phyloP scores from a whole-genome alignment of 2,797 vertebrate species.

The Harpagifer antarcticus region DNA sequence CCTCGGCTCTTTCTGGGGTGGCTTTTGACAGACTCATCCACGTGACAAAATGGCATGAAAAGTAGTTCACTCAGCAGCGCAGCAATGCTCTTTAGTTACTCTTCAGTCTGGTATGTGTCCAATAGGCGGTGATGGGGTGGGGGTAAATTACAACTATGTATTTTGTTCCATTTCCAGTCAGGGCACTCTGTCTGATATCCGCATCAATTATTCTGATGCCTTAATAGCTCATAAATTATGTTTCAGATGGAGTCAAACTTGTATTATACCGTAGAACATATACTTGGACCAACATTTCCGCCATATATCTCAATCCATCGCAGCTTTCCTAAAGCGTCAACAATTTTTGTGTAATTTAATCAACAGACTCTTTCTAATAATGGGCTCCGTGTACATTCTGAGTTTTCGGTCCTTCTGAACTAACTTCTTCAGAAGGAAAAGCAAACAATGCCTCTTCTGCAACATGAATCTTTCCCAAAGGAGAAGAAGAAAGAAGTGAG shows the following conservation, averaged over 20 bases:
- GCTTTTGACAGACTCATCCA: conserved; percentile 58
- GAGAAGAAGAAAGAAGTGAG: conserved; percentile 20
- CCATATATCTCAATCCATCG: conserved; percentile 46
- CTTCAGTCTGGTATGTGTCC: conserved; percentile 54
- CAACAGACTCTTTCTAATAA: conserved; percentile 57
- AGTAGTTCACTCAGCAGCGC: conserved; percentile 53
- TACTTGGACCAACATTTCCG: conserved; percentile 42
- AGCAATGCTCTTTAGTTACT: conserved; percentile 44
- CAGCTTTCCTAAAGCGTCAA: conserved; percentile 60
- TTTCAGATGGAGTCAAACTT: conserved; percentile 59
- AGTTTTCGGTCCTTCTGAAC: conserved; percentile 39
- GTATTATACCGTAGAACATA: conserved; percentile 62
- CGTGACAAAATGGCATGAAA: conserved; percentile 49
- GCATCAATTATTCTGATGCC: conserved; percentile 71
- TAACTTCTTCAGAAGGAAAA: conserved; percentile 38
- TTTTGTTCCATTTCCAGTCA: conserved; percentile 63
- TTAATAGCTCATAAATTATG: conserved; percentile 72
- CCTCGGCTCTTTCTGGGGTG: conserved; percentile 40
- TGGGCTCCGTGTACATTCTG: conserved; percentile 39
- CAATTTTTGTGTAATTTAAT: conserved; percentile 62
- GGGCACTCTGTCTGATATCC: conserved; percentile 39
- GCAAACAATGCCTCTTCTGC: conserved; percentile 42
- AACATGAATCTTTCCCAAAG: conserved; percentile 34
- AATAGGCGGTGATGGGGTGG: conserved; percentile 29
- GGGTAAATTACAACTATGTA: conserved; percentile 54